Evolutionary conservation across 2,888 invertebrate genomes (phyloP).

Genomic region (Caenorhabditis afra): DNA sequence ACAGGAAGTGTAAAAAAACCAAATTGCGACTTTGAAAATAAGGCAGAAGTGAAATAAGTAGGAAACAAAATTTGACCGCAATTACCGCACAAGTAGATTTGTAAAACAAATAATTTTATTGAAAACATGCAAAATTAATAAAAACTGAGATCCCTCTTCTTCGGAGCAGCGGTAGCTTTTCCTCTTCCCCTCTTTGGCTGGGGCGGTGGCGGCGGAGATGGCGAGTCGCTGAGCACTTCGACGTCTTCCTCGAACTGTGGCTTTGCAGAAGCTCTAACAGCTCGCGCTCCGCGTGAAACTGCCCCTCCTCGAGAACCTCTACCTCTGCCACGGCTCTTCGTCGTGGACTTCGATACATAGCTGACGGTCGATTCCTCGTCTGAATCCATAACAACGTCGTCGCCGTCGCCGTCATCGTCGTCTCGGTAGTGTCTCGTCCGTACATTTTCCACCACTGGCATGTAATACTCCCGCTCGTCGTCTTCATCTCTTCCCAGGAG

Average conservation of each 20-base stretch:
- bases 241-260: constrained; percentile 13
- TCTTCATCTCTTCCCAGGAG: not conserved
- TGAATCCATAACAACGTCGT: constrained; percentile 20
- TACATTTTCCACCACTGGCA: not conserved
- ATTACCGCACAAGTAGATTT: too few relatives aligned
- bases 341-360: not conserved
- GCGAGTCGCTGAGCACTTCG: constrained; percentile 20
- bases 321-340: constrained; percentile 26
- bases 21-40: too few relatives aligned
- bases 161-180: not conserved
- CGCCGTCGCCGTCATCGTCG: constrained; percentile 17
- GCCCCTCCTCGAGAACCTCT: constrained; percentile 24
- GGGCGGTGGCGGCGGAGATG: constrained; percentile 26
- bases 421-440: constrained; percentile 12
- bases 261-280: constrained; percentile 16
- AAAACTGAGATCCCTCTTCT: constrained; percentile 29
- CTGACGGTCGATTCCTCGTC: constrained; percentile 15
- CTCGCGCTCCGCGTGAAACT: constrained; percentile 12
- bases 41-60: not conserved
- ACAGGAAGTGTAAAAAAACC: too few relatives aligned
- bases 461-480: constrained; percentile 25
- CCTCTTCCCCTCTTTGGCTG: constrained; percentile 9
- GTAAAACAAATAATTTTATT: not conserved
- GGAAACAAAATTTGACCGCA: not conserved
- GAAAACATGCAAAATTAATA: not conserved